Conservation (phyloP, 2,113 vertebrate genomes). For the Ciconia maguari region DNA sequence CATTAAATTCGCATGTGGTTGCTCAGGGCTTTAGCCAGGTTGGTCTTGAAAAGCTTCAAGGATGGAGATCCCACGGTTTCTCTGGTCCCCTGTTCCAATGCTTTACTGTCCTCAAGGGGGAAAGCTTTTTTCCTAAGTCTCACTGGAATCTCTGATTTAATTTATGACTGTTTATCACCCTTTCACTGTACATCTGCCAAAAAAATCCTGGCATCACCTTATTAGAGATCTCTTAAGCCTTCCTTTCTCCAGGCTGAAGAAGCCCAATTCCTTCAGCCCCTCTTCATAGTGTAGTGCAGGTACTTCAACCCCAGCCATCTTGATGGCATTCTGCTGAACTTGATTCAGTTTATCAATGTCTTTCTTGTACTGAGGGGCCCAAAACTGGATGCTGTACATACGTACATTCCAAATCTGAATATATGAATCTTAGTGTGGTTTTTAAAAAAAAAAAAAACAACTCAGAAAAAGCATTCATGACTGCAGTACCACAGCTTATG, state of each 20-base stretch:
- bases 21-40: not conserved
- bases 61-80: not conserved
- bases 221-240: not conserved
- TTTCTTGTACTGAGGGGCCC: not conserved
- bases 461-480: not conserved
- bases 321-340: not conserved
- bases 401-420: not conserved
- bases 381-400: not conserved
- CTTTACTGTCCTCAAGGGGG: not conserved
- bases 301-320: not conserved
- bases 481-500: not conserved
- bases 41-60: not conserved
- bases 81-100: not conserved
- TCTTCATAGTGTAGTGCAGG: not conserved
- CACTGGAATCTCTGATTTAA: not conserved
- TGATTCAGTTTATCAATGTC: not conserved
- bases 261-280: not conserved
- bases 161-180: not conserved
- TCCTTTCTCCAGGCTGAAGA: not conserved
- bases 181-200: not conserved
- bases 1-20: not conserved
- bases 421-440: not conserved
- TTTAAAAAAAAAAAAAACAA: not conserved
- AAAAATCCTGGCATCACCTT: not conserved
- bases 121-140: not conserved